Base-by-base conservation (phyloP, 2,888 invertebrate genomes). In the Aphodius sticticus region DNA sequence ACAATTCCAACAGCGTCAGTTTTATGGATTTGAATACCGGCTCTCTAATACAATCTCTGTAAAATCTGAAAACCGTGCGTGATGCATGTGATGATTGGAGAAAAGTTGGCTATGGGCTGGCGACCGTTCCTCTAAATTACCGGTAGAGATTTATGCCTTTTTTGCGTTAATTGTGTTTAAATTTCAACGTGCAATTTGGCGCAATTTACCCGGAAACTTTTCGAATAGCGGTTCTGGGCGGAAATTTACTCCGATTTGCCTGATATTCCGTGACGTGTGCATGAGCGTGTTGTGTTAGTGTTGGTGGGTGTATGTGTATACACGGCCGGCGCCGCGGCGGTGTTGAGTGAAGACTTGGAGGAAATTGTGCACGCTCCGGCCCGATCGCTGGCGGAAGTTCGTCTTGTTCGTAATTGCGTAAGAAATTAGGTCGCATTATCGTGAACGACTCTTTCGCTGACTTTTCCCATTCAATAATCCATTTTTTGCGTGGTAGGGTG, bases 81-180 rank as follows among this genome's bases (percentile, higher is more conserved):
- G 53, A 53, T 53, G 53, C 53, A 53, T 53, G 53, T 53, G 9
- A 53, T 53, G 53, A 53, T 53, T 53, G 9, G 53, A 53, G 53
- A 53, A 53, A 53, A 53, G 53, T 12, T 53, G 7, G 53, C 53
- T 7, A 53, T 7, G 7, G 9, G 53, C 12, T 7, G 53, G 53
- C 53, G 53, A 53, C 53, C 53, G 53, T 85, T 85, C 85, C 84
- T 84, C 84, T 84, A 84, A 85, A 85, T 85, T 86, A 84, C 85
- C 76, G 35, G 75, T 77, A 71, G 81, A 82, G 82, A 84, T 83
- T 83, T 83, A 82, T 83, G 81, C 80, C 81, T 82, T 80, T 81
- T 83, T 83, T 81, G 83, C 82, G 83, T 83, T 83, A 83, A 83
- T 83, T 83, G 81, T 79, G 82, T 79, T 80, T 75, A 78, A 82